Percentiles rank a stretch among this genome's conserved stretches.
These are phyloP conservation scores for Gorilla gorilla DNA, from an alignment of 2,113 vertebrate species.

Conservation along the genomic window DNA sequence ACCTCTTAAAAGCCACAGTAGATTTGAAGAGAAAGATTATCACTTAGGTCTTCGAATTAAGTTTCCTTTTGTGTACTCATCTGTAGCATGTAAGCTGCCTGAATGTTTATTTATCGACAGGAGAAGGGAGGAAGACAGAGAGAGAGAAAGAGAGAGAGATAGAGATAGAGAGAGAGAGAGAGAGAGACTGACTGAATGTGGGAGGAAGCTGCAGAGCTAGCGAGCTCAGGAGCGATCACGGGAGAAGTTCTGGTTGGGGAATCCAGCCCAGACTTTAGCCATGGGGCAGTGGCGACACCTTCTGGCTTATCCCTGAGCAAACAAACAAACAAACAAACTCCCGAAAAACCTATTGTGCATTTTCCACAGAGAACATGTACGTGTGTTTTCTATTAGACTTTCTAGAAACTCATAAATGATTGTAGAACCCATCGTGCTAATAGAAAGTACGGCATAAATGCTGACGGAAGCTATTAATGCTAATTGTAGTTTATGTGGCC, in stretches of 20 bases:
- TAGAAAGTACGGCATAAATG: conserved; percentile 72
- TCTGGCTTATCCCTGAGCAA: conserved; percentile 65
- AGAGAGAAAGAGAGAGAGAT: background rate
- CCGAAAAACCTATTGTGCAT: background rate
- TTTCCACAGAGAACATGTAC: background rate
- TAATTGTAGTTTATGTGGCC: conserved; percentile 34
- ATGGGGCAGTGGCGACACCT: conserved; percentile 81
- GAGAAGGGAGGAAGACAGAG: background rate
- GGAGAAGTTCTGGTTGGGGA: background rate
- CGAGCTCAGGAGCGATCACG: background rate
- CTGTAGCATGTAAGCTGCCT: background rate
- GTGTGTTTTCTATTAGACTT: conserved; percentile 65
- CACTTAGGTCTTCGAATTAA: background rate
- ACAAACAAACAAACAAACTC: background rate
- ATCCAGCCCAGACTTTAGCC: background rate
- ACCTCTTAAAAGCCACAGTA: conserved; percentile 7
- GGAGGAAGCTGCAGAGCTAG: background rate
- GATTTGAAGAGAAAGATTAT: conserved; percentile 52
- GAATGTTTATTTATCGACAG: conserved; percentile 52
- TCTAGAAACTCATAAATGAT: conserved; percentile 78
- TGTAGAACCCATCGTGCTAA: conserved; percentile 76
- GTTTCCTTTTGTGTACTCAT: conserved; percentile 33
- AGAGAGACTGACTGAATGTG: background rate
- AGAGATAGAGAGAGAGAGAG: background rate
- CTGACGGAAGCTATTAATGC: conserved; percentile 67